Evolutionary conservation across 2,113 vertebrate genomes (phyloP).

Genomic region (Amblyornis subalaris): DNA sequence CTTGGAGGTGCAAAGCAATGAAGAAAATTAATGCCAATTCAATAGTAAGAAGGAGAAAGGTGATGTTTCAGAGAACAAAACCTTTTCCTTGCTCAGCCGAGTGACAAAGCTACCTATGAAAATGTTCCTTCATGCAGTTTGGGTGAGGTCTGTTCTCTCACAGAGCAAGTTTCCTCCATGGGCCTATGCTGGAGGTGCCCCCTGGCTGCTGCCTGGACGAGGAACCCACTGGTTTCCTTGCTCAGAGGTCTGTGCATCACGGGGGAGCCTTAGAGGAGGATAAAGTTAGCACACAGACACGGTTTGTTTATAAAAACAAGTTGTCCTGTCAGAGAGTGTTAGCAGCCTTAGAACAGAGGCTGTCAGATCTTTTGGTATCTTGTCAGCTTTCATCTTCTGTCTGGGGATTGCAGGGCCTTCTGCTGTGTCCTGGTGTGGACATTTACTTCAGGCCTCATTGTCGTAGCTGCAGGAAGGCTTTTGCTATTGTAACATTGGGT

Average conservation of each 20-base stretch:
- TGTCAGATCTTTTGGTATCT: not conserved
- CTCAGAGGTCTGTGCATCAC: not conserved
- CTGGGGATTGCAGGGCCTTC: not conserved
- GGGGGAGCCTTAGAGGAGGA: not conserved
- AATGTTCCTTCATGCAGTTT: not conserved
- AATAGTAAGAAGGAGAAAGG: not conserved
- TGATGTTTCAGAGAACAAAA: not conserved
- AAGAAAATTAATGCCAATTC: not conserved
- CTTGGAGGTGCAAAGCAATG: not conserved
- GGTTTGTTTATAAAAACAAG: not conserved
- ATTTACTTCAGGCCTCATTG: not conserved
- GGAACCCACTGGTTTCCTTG: not conserved
- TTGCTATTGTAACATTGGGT: not conserved
- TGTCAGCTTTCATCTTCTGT: not conserved
- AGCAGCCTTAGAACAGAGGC: not conserved
- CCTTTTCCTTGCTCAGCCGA: not conserved
- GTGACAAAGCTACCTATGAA: rapidly evolving
- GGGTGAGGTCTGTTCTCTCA: not conserved
- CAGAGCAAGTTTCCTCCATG: not conserved
- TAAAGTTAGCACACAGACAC: not conserved
- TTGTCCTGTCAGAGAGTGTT: not conserved
- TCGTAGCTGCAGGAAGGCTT: not conserved
- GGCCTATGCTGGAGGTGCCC: not conserved
- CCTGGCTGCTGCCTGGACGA: not conserved
- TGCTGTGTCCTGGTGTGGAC: not conserved